Base-by-base conservation (phyloP, 2,888 invertebrate genomes). In the Cheilosia scutellata region DNA sequence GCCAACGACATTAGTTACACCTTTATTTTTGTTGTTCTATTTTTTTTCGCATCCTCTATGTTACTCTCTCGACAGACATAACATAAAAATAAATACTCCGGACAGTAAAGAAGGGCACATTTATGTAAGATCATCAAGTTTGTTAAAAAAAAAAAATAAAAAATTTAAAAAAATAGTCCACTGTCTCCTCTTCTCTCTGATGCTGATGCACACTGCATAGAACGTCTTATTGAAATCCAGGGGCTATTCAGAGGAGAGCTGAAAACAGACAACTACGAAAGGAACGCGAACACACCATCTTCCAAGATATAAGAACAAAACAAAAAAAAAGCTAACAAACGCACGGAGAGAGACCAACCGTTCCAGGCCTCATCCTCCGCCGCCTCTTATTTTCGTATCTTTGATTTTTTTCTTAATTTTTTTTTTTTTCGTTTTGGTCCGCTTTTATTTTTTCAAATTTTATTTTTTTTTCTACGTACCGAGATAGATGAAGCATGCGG, bases 361-460 rank as follows among this genome's bases (percentile, higher is more conserved):
- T 74, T 72, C 53, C 53, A 66, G 60, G 49, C 63, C 58, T 60
- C 71, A 65, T 79, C 58, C 65, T 72, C 58, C 51, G 47, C 65
- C 42, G 58, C 58, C 63, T 72, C 65, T 66, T 79, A 72, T 79
- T 74, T 79, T 79, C 72, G 72, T 66, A 74, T 79, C 74, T 53
- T 53, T 13, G 31, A 60, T 58, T 27, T 13, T 44, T 79, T 72
- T 40, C 11, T 60, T 44, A 7, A n/a, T n/a, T 44, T 0, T 16
- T 63, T 44, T 44, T 57, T 44, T 37, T 51, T 51, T 44, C 9
- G 20, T 33, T 33, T 31, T 40, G 2, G 20, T 42, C n/a, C 33
- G 33, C 9, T 71, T 40, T 16, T 60, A 60, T 51, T 53, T 66
- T 68, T 68, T 42, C 27, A 37, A 57, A 58, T 31, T 20, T 40